These are phyloP conservation scores for Pseudonaja textilis DNA, from an alignment of 2,113 vertebrate genomes.

Conservation along the genomic window DNA sequence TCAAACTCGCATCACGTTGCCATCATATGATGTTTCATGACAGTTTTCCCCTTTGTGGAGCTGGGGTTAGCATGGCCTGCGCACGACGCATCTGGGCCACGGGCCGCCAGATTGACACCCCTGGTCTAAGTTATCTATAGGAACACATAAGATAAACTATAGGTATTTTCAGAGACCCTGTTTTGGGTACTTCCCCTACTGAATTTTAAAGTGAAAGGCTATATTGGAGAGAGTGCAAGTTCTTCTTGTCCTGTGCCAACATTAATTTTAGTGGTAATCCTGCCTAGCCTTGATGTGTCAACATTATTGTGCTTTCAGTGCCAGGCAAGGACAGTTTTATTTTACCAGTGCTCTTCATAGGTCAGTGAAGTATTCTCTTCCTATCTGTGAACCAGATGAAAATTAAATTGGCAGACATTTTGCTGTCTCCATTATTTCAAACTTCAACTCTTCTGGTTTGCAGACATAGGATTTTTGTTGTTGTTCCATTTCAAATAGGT, in stretches of 20 bases:
- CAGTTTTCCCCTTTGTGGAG: too few species aligned
- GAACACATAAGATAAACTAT: not conserved
- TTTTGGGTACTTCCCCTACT: not conserved
- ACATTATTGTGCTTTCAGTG: not conserved
- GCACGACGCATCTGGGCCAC: too few species aligned
- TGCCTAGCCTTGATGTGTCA: not conserved
- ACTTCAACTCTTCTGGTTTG: not conserved
- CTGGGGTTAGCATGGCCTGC: too few species aligned
- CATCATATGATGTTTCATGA: too few species aligned
- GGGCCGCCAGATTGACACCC: too few species aligned
- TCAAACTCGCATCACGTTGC: too few species aligned
- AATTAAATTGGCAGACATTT: not conserved
- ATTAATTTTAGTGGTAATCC: not conserved
- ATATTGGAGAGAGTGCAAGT: not conserved
- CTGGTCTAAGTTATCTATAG: not conserved
- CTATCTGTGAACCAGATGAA: not conserved
- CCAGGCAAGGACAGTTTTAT: not conserved
- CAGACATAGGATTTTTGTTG: not conserved
- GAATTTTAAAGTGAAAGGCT: not conserved
- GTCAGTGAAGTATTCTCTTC: not conserved
- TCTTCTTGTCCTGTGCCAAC: not conserved
- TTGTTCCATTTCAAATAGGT: not conserved
- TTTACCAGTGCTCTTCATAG: not conserved
- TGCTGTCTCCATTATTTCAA: not conserved
- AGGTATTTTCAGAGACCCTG: not conserved